phyloP scores from a whole-genome alignment of 2,888 invertebrate species.

The Deilephila porcellus region DNA sequence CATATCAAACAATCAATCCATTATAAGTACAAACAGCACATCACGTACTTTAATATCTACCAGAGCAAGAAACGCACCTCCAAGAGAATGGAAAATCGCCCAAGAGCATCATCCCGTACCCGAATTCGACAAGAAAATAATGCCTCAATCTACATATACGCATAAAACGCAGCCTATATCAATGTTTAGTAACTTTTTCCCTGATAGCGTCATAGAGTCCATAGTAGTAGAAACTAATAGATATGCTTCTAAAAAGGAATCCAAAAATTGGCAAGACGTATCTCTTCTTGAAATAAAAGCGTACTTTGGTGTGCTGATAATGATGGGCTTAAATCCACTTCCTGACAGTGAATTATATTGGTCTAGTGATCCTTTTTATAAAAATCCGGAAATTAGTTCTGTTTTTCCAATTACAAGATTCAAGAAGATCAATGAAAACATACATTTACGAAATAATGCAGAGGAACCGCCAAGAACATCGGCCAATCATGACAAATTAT shows the following conservation, averaged over 20 bases:
- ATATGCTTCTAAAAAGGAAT: constrained; percentile 39
- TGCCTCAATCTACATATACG: constrained; percentile 36
- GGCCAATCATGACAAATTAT: constrained; percentile 41
- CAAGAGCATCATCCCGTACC: constrained; percentile 37
- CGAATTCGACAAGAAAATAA: constrained; percentile 37
- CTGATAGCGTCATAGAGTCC: constrained; percentile 38
- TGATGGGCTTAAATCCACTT: constrained; percentile 44
- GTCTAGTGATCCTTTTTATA: constrained; percentile 44
- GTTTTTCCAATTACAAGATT: constrained; percentile 39
- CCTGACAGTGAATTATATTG: constrained; percentile 44
- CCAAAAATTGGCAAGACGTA: constrained; percentile 33
- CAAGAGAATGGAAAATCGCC: constrained; percentile 36
- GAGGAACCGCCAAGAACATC: constrained; percentile 37
- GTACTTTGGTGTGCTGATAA: constrained; percentile 40
- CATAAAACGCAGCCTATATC: constrained; percentile 41
- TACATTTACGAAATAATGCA: constrained; percentile 43
- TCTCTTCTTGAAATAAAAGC: constrained; percentile 37
- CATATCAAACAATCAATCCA: too few relatives aligned
- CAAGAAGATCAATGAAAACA: constrained; percentile 45
- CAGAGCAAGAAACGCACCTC: constrained; percentile 10
- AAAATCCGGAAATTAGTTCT: constrained; percentile 41
- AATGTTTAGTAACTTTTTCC: constrained; percentile 39
- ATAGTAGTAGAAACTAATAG: constrained; percentile 42
- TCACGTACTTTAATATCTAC: too few relatives aligned
- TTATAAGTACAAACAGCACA: constrained; percentile 36